A percentile compares a stretch with the other conserved stretches of the same genome.
These are phyloP conservation scores for Ostrea denselamellosa DNA, from an alignment of 1,140 invertebrate species.

Conservation along the genomic window DNA sequence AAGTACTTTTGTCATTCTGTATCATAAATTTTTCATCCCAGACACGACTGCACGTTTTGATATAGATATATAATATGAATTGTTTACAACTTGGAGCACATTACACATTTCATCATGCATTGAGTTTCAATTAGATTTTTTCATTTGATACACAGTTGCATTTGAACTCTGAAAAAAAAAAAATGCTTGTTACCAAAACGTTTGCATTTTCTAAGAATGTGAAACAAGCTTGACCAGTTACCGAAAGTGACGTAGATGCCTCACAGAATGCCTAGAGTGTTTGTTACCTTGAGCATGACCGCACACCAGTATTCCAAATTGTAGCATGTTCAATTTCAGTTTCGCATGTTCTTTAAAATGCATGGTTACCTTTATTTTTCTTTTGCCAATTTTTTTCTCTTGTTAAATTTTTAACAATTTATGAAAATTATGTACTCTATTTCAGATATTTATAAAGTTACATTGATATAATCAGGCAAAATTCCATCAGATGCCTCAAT, in stretches of 20 bases:
- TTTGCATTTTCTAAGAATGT: neutral
- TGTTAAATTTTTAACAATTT: too few species aligned
- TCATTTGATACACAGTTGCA: neutral
- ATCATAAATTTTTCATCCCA: neutral
- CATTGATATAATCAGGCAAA: too few species aligned
- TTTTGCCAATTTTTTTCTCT: too few species aligned
- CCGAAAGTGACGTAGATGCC: constrained; percentile 5
- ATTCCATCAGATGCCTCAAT: too few species aligned
- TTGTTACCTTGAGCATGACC: neutral
- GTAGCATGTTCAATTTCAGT: constrained; percentile 10
- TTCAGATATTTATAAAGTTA: too few species aligned
- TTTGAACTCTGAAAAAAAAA: neutral
- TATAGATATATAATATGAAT: constrained; percentile 5
- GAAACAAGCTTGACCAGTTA: neutral
- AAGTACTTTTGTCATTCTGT: constrained; percentile 10
- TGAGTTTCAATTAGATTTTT: neutral
- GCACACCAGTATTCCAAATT: neutral
- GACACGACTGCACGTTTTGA: constrained; percentile 11
- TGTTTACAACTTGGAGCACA: neutral
- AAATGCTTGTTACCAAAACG: neutral
- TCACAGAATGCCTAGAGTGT: neutral
- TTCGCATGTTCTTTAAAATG: neutral
- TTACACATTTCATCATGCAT: neutral
- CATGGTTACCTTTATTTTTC: neutral
- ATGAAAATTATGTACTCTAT: too few species aligned